Conservation (phyloP, 2,888 invertebrate species). For the Aricia artaxerxes region DNA sequence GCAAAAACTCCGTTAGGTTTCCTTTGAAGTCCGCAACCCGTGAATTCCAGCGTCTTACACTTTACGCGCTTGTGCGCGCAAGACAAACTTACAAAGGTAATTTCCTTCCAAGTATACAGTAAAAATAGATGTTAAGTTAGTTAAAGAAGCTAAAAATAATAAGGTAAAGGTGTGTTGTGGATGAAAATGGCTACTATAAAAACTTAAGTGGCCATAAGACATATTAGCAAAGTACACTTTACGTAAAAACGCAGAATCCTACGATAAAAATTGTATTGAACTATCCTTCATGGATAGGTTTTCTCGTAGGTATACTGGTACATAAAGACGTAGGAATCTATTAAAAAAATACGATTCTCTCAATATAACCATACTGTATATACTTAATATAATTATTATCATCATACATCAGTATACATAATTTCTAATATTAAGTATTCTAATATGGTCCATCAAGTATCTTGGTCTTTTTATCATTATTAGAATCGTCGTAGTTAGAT, state of each 20-base stretch:
- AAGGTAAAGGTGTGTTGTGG: background rate
- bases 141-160: background rate
- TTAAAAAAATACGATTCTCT: too few species aligned
- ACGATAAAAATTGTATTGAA: too few species aligned
- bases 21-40: slow-evolving; percentile 26
- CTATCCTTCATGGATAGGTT: too few species aligned
- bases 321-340: too few species aligned
- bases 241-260: too few species aligned
- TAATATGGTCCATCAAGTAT: background rate
- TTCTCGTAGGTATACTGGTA: too few species aligned
- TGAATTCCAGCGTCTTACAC: slow-evolving; percentile 7
- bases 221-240: too few species aligned
- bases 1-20: slow-evolving; percentile 20
- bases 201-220: too few species aligned
- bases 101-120: background rate
- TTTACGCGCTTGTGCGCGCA: slow-evolving; percentile 12
- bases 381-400: too few species aligned
- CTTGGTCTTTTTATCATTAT: background rate
- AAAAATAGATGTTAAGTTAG: background rate
- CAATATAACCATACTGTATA: too few species aligned
- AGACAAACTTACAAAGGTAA: slow-evolving; percentile 4
- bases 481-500: background rate
- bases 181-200: too few species aligned
- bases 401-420: too few species aligned
- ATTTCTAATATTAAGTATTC: background rate